A percentile compares a stretch with the other conserved stretches of the same genome.
Conservation (phyloP, 1,140 invertebrate species). For the Drosophila carrolli region DNA sequence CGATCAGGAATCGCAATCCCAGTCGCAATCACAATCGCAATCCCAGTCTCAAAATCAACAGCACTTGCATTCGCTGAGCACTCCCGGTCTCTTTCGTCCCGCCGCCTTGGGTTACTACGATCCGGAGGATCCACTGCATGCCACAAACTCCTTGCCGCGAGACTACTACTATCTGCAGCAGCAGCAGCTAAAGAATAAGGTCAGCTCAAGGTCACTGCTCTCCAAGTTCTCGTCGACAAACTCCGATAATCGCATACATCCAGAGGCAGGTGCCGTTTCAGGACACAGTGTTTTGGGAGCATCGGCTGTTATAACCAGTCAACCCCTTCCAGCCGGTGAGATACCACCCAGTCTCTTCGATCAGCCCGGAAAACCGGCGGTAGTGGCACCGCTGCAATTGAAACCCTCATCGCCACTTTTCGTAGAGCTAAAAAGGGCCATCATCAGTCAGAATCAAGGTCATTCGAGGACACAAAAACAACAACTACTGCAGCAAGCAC, state of each 20-base stretch:
- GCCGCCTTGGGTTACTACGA: slow-evolving; percentile 71
- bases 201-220: slow-evolving; percentile 66
- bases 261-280: slow-evolving; percentile 45
- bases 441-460: slow-evolving; percentile 52
- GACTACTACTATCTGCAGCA: slow-evolving; percentile 82
- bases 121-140: slow-evolving; percentile 76
- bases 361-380: slow-evolving; percentile 46
- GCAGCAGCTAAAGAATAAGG: slow-evolving; percentile 80
- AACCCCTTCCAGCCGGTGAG: slow-evolving; percentile 58
- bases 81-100: slow-evolving; percentile 65
- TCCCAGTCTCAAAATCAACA: slow-evolving; percentile 61
- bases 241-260: slow-evolving; percentile 81
- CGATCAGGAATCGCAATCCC: slow-evolving; percentile 65
- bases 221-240: slow-evolving; percentile 77
- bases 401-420: slow-evolving; percentile 55
- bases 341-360: slow-evolving; percentile 58
- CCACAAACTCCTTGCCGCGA: slow-evolving; percentile 77
- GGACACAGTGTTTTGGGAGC: slow-evolving; percentile 51
- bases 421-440: slow-evolving; percentile 73
- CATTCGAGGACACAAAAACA: neutral
- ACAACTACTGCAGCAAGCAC: neutral
- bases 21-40: slow-evolving; percentile 56
- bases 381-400: slow-evolving; percentile 32
- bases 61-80: slow-evolving; percentile 68
- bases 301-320: slow-evolving; percentile 69